Evolutionary conservation across 2,797 vertebrate genomes (phyloP).

Genomic region (Sus cebifrons): DNA sequence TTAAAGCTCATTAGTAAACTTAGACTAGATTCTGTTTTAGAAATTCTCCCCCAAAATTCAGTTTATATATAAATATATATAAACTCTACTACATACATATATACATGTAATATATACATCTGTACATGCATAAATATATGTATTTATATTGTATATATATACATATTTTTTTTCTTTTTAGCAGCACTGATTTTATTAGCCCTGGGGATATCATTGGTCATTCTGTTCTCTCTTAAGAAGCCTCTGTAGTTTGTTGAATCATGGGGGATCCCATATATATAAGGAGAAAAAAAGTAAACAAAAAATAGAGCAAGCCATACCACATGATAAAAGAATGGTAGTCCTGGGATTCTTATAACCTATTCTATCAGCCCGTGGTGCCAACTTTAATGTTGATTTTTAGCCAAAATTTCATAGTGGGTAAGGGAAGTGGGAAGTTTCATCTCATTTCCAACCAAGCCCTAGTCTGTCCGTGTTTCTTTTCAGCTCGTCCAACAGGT

Average conservation of each 20-base stretch:
- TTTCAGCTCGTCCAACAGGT: neutral
- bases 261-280: neutral
- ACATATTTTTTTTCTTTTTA: neutral
- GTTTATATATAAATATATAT: neutral
- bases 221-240: neutral
- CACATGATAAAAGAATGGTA: neutral
- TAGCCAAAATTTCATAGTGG: neutral
- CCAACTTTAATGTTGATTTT: neutral
- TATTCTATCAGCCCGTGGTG: neutral
- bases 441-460: neutral
- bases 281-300: neutral
- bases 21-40: slow-evolving; percentile 49
- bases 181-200: neutral
- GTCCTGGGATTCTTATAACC: neutral
- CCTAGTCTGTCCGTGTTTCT: neutral
- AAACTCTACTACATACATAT: no score
- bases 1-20: slow-evolving; percentile 45
- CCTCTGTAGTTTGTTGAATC: neutral
- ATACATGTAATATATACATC: no score
- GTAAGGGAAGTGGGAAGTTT: neutral
- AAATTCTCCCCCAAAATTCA: slow-evolving; percentile 35
- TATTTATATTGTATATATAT: neutral
- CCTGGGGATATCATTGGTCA: neutral
- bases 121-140: neutral
- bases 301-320: neutral